A percentile compares a stretch with the other conserved stretches of the same genome.
These are phyloP conservation scores for Dynastes maya DNA, from an alignment of 2,888 invertebrate species.

Conservation along the genomic window DNA sequence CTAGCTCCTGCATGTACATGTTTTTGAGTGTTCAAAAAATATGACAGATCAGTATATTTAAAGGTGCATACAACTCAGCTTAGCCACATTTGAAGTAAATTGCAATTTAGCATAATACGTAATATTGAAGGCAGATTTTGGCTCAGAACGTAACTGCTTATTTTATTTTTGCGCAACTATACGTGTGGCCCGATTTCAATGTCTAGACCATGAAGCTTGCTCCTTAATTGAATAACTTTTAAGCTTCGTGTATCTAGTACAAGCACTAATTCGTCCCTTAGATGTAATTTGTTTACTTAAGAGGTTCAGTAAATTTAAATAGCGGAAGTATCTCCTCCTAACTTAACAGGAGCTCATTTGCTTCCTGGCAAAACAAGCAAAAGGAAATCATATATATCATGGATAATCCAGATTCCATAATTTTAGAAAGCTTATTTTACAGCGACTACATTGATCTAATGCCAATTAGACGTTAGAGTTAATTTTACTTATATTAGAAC, in stretches of 20 bases:
- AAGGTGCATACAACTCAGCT: no score
- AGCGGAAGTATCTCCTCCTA: neutral
- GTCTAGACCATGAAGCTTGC: neutral
- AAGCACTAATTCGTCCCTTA: constrained; percentile 9
- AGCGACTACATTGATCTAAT: no score
- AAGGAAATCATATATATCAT: neutral
- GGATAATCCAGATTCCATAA: neutral
- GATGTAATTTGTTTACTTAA: constrained; percentile 14
- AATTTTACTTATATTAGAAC: no score
- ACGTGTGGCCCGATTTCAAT: neutral
- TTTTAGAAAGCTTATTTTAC: no score
- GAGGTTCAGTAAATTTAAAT: constrained; percentile 22
- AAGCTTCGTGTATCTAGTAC: constrained; percentile 9
- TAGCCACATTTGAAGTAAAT: no score
- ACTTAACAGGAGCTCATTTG: constrained; percentile 1
- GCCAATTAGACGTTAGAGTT: no score
- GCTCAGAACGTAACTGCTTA: no score
- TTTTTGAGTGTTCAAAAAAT: no score
- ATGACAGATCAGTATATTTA: no score
- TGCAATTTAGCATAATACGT: no score
- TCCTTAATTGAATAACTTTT: constrained; percentile 35
- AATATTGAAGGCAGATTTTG: no score
- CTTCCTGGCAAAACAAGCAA: constrained; percentile 1
- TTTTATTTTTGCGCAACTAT: neutral
- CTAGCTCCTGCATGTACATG: no score